Base-by-base conservation (phyloP, 2,888 invertebrate species). In the Lithophane ornitopus region DNA sequence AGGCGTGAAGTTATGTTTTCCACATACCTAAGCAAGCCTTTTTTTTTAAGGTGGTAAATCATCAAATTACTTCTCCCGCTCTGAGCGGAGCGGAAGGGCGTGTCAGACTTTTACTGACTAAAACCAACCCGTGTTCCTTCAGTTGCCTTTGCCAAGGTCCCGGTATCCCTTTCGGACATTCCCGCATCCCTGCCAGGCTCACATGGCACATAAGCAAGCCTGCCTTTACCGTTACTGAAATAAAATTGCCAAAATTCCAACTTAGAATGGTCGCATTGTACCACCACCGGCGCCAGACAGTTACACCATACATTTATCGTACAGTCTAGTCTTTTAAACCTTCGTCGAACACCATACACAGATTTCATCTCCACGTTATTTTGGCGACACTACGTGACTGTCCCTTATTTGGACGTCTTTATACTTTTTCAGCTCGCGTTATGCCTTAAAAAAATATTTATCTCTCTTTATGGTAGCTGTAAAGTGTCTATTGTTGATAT, bases 351-450 rank as follows among this genome's bases (percentile, higher is more conserved):
- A 90, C 91, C 93, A 91, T 88, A 86, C 90, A 90, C 90, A 93
- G 95, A 95, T 96, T 94, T 93, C 94, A 95, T 95, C 95, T 95
- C 91, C 89, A 91, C 90, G 90, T 91, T 92, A 93, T 93, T 95
- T 95, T 93, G 93, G 93, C 92, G 92, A 95, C 94, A 94, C 94
- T 94, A 94, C 95, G 93, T 95, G 95, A 93, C 91, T 90, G 54
- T 74, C 84, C 95, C 95, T 88, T 94, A 92, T 94, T 91, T 84
- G 94, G 95, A 75, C 66, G 84, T 89, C 87, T 87, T 88, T 85
- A 84, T 88, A 82, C 88, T 79, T 84, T 87, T 87, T 87, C 82
- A 88, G 82, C 77, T 69, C 41, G 77, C 85, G 90, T 93, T 91
- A 90, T 90, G 84, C 90, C 91, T 92, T 91, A 90, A 90, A 90